Evolutionary conservation across 2,113 vertebrate genomes (phyloP).

Genomic region (Chaetodon trifascialis): DNA sequence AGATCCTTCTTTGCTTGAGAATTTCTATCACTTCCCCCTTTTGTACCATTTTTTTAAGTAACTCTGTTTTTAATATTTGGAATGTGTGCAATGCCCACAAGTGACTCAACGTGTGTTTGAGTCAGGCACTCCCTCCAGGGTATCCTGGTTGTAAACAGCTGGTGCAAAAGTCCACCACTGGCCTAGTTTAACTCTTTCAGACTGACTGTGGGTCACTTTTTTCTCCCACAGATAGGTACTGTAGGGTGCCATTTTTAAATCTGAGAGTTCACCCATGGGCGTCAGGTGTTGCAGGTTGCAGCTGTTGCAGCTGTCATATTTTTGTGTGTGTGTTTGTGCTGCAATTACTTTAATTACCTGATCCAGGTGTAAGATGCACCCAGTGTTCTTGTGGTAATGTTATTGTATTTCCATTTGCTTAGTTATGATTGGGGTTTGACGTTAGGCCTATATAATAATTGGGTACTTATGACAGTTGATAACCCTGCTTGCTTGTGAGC

Average conservation of each 20-base stretch:
- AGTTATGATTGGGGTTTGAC: neutral
- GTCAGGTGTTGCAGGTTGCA: neutral
- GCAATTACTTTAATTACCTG: neutral
- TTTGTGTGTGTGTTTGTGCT: neutral
- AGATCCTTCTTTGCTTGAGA: neutral
- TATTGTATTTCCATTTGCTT: neutral
- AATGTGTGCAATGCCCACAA: conserved; percentile 6
- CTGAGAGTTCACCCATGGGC: neutral
- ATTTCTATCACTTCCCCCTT: neutral
- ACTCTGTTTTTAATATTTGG: neutral
- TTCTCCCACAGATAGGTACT: neutral
- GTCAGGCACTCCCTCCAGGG: neutral
- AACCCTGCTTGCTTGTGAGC: neutral
- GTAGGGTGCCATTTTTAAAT: conserved; percentile 3
- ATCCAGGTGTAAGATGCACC: neutral
- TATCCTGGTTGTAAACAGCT: conserved; percentile 51
- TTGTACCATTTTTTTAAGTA: neutral
- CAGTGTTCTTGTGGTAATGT: neutral
- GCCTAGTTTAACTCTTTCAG: conserved; percentile 47
- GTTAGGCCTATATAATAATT: neutral
- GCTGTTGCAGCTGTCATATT: neutral
- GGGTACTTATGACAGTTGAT: neutral
- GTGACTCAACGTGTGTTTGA: conserved; percentile 37
- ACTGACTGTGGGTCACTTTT: neutral
- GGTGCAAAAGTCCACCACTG: conserved; percentile 60